phyloP scores from a whole-genome alignment of 2,888 invertebrate species.

The Hetaerina titia region DNA sequence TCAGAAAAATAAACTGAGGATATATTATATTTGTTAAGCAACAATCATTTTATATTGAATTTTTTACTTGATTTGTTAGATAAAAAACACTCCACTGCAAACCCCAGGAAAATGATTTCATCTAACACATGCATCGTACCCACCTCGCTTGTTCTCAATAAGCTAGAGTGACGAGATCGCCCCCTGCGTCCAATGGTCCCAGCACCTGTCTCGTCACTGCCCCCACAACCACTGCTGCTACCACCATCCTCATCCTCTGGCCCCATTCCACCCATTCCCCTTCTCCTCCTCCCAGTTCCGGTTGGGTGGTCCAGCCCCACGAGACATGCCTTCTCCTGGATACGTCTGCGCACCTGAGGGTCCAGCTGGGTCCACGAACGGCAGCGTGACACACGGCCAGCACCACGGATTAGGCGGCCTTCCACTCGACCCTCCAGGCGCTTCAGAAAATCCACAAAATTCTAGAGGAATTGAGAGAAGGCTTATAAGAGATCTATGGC shows the following conservation, averaged over 20 bases:
- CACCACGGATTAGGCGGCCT: conserved; percentile 85
- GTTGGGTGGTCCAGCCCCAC: conserved; percentile 74
- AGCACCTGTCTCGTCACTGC: not conserved
- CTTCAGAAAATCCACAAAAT: conserved; percentile 81
- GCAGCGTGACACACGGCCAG: conserved; percentile 82
- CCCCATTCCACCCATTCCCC: conserved; percentile 32
- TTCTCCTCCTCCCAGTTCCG: conserved; percentile 72
- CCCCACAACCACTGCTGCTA: conserved; percentile 41
- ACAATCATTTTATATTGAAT: not conserved
- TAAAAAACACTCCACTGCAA: not conserved
- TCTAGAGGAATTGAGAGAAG: conserved; percentile 73
- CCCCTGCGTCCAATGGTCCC: conserved; percentile 33
- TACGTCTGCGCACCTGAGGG: conserved; percentile 81
- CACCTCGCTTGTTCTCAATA: conserved; percentile 52
- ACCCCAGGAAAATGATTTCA: not conserved
- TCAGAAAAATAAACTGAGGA: too few relatives aligned
- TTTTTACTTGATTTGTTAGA: not conserved
- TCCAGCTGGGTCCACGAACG: conserved; percentile 84
- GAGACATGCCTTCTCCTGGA: conserved; percentile 82
- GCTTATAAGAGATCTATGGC: too few relatives aligned
- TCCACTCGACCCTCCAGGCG: conserved; percentile 85
- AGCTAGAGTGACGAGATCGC: conserved; percentile 62
- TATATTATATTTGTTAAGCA: too few relatives aligned
- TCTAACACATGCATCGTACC: not conserved
- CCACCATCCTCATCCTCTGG: conserved; percentile 64